These are phyloP conservation scores for Tragelaphus scriptus DNA, from an alignment of 2,113 vertebrate genomes.

Conservation along the genomic window DNA sequence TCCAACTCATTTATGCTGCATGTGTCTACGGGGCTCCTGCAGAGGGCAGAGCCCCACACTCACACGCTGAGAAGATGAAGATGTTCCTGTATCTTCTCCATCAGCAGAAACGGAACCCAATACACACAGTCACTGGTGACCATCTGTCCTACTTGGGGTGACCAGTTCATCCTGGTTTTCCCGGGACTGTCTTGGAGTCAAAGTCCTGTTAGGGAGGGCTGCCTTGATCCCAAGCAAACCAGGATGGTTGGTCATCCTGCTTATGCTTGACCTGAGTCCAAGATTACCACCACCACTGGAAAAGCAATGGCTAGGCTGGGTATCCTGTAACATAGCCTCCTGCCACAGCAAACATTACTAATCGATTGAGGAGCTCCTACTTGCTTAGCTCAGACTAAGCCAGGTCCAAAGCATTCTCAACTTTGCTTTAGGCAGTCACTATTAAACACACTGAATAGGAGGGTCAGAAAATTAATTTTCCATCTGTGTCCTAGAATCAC, in stretches of 20 bases:
- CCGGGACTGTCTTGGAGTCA: neutral
- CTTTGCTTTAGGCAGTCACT: neutral
- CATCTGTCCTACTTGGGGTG: neutral
- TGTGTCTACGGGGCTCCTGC: neutral
- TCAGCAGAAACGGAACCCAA: neutral
- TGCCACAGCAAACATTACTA: neutral
- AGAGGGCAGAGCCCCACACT: neutral
- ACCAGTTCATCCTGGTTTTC: neutral
- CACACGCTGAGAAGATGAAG: neutral
- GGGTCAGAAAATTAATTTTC: neutral
- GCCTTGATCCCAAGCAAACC: neutral
- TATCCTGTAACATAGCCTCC: neutral
- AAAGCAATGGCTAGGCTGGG: neutral
- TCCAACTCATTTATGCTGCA: conserved; percentile 32
- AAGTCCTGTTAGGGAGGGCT: neutral
- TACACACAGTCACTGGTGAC: neutral
- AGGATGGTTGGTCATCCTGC: neutral
- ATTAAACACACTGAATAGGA: neutral
- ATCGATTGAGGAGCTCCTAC: neutral
- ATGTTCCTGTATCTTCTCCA: rapidly evolving
- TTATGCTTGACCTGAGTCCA: neutral
- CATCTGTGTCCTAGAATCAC: neutral
- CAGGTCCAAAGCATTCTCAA: neutral
- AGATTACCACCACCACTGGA: neutral
- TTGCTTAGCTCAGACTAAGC: neutral